phyloP scores from a whole-genome alignment of 2,797 vertebrate species.

The Enteromius unitaeniatus region DNA sequence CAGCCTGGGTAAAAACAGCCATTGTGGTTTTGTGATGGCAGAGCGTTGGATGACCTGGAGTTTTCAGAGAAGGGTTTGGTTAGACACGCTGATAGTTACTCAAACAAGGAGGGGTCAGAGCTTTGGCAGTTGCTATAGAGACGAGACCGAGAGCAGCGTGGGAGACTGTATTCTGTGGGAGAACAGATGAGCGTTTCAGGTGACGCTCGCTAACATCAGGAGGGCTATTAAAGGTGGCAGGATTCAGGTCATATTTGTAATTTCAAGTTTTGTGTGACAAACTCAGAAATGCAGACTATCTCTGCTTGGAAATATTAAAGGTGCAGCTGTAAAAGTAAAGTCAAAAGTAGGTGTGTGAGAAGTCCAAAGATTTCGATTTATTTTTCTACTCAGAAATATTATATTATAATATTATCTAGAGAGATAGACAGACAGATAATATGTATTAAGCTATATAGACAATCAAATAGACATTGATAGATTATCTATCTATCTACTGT shows the following conservation, averaged over 20 bases:
- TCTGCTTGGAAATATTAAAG: neutral
- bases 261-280: neutral
- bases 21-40: slow-evolving; percentile 51
- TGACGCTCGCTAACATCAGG: slow-evolving; percentile 39
- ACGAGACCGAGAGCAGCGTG: slow-evolving; percentile 40
- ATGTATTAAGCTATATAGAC: no score
- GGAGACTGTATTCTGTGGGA: slow-evolving; percentile 37
- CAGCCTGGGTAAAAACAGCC: slow-evolving; percentile 52
- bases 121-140: slow-evolving; percentile 53
- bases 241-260: slow-evolving; percentile 33
- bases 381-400: neutral
- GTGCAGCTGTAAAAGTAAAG: neutral
- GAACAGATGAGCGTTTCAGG: slow-evolving; percentile 43
- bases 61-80: slow-evolving; percentile 37
- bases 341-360: neutral
- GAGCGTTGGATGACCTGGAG: slow-evolving; percentile 14
- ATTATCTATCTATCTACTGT: slow-evolving; percentile 3
- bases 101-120: slow-evolving; percentile 43
- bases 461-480: no score
- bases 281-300: neutral
- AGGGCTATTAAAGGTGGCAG: slow-evolving; percentile 40
- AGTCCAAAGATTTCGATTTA: neutral
- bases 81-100: slow-evolving; percentile 39
- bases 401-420: neutral
- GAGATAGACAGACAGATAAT: no score